Evolutionary conservation across 2,113 vertebrate species (phyloP).

Genomic region (Patagioenas fasciata): DNA sequence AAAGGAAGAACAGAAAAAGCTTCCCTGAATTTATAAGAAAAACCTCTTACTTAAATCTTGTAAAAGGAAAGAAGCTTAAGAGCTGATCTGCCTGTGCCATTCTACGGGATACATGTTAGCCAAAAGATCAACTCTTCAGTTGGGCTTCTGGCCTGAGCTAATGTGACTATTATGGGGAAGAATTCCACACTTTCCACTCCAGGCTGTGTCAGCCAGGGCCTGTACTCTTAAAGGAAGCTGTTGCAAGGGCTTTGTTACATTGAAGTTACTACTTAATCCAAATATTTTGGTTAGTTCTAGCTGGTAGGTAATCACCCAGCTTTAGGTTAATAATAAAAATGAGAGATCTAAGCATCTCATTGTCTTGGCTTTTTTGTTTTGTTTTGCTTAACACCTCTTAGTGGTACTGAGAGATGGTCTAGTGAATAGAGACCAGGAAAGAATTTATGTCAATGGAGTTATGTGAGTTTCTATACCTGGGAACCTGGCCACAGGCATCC

Average conservation of each 20-base stretch:
- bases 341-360: not conserved
- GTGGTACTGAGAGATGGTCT: not conserved
- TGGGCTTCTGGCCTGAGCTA: not conserved
- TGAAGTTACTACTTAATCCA: not conserved
- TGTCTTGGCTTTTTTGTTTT: not conserved
- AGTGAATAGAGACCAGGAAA: not conserved
- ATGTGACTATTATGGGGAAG: not conserved
- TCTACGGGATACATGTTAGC: not conserved
- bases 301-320: not conserved
- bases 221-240: not conserved
- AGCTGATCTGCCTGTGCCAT: not conserved
- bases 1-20: not conserved
- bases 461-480: not conserved
- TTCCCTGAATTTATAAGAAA: not conserved
- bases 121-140: not conserved
- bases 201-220: not conserved
- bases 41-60: not conserved
- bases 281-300: not conserved
- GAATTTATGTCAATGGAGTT: not conserved
- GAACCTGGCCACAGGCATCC: not conserved
- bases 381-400: not conserved
- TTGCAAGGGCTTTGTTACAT: not conserved
- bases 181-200: not conserved
- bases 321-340: not conserved
- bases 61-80: not conserved